Base-by-base conservation (phyloP, 1,140 invertebrate genomes). In the Mycetomoellerius zeteki region DNA sequence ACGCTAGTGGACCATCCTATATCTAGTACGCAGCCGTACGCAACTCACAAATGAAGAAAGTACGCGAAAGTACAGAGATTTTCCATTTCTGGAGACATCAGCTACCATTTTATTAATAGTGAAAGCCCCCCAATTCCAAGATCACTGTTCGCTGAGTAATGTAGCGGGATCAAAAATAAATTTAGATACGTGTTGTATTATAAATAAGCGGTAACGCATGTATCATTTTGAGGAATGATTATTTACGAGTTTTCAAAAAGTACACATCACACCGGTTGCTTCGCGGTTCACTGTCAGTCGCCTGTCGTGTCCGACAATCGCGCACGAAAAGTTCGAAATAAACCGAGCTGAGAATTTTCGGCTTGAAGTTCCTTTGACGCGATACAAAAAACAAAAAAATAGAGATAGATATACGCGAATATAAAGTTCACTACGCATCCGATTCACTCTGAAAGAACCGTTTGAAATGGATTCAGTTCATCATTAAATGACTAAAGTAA, bases 241-340 rank as follows among this genome's bases (percentile, higher is more conserved):
- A 71, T 69, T 81, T 69, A 69, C 47, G 64, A 69, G n/a, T 54
- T 81, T 71, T 69, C 64, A 54, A 81, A 80, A 65, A 21, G 43
- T 65, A 78, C 60, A 78, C 58, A 27, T 78, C 60, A 21, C 12
- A n/a, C 37, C 76, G 16, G 10, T 30, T 62, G 75, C 75, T 12
- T 43, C 19, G 24, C 76, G 64, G 47, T 7, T 56, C 58, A 47
- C 72, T 76, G 72, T 86, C 73, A 81, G 80, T 87, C 77, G 85
- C 52, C 77, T 58, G 82, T 75, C 77, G 72, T 77, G 71, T 81
- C 76, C 62, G 76, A 91, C 78, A 69, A 72, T 80, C 77, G 33
- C 50, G n/a, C 62, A 47, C 54, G 52, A 81, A 88, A 47, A 72
- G 84, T 91, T 91, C 62, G 80, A 90, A 89, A 89, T 91, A 88